Evolutionary conservation across 2,797 vertebrate genomes (phyloP), one percentile per base, ranked within the genome.

Genomic region (Rachycentron canadum): DNA sequence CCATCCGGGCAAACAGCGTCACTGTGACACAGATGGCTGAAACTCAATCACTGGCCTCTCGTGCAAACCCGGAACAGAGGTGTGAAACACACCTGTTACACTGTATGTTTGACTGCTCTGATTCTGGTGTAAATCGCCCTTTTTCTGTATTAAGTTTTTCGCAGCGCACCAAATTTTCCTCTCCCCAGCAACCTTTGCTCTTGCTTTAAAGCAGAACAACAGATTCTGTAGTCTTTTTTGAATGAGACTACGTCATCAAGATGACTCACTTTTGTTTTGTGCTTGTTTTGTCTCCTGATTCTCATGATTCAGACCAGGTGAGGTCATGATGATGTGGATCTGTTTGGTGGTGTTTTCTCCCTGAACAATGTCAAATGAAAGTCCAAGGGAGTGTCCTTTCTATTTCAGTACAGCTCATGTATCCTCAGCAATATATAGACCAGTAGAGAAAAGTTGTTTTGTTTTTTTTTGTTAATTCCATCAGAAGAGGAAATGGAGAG

Each of bases 21-120:
- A 28, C 5, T 36, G 45, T 53, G 58, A 23, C 69, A 53, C 74
- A 73, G 80, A 63, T 73, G 80, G 70, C 41, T 13, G 12, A 38
- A 62, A 57, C 74, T 69, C 53, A 6, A 17, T 55, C 74, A 9
- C n/a, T 17, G 26, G 57, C 49, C 41, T 49, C n/a, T 49, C 47
- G 12, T 49, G 47, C n/a, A 21, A 49, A 23, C 49, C 19, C 10
- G 36, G n/a, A 28, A 32, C 47, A 16, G 49, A 52, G 25, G 13
- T 52, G 23, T 34, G 57, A 68, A 58, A 9, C 25, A 5, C 21
- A 50, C 49, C 40, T 45, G 50, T 56, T 14, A 28, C 3, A 30
- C 5, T 0, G 9, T 53, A 19, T 5, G n/a, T 55, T 45, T 28
- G 25, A 41, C 26, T 36, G 26, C 61, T 66, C 52, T 38, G 26